These are phyloP conservation scores for Heliconius hewitsoni DNA, from an alignment of 1,140 invertebrate genomes.

Conservation along the genomic window DNA sequence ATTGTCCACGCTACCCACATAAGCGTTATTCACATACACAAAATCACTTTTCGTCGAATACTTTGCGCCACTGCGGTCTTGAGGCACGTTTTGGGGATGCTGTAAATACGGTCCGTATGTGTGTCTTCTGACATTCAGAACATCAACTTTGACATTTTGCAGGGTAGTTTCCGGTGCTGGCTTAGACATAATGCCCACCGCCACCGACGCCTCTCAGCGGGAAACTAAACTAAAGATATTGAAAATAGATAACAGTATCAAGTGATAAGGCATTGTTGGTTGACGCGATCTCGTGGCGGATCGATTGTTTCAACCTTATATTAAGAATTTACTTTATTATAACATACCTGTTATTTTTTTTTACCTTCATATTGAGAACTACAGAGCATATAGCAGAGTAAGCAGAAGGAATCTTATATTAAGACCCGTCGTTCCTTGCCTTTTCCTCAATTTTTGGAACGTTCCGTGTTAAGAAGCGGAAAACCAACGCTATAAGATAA, in stretches of 20 bases:
- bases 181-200: conserved; percentile 34
- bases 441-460: not conserved
- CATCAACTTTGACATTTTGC: conserved; percentile 31
- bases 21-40: conserved; percentile 64
- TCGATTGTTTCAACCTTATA: conserved; percentile 15
- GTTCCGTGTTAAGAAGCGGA: not conserved
- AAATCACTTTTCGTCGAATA: conserved; percentile 48
- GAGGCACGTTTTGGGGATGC: not conserved
- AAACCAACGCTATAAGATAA: no score
- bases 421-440: not conserved
- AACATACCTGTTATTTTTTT: not conserved
- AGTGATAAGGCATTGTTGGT: conserved; percentile 33
- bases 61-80: not conserved
- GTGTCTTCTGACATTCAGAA: not conserved
- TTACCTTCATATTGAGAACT: no score
- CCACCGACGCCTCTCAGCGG: not conserved
- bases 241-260: conserved; percentile 41
- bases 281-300: not conserved
- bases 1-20: conserved; percentile 56
- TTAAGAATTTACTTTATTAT: not conserved
- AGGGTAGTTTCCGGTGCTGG: not conserved
- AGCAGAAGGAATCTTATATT: not conserved
- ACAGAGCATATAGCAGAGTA: not conserved
- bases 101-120: conserved; percentile 8
- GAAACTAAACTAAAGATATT: conserved; percentile 32